Base-by-base conservation (phyloP, 1,140 invertebrate genomes). In the Euura saliciscinereae region DNA sequence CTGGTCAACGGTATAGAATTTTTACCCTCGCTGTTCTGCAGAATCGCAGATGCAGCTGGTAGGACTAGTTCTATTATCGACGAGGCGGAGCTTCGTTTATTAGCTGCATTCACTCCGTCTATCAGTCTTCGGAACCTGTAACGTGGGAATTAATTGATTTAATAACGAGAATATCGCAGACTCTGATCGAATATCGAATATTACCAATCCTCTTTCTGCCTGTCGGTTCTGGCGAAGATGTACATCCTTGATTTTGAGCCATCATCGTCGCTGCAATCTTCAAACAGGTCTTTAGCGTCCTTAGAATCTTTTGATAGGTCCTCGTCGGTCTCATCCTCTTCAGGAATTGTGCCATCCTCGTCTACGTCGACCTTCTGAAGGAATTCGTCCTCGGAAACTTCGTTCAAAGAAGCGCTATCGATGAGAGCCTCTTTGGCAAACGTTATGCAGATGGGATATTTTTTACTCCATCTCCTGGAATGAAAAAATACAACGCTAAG, bases 201-300 rank as follows among this genome's bases (percentile, higher is more conserved):
- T 84, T 88, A 95, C 96, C 96, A 98, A 78, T 96, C 92, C 87
- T 97, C 96, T 84, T 98, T 98, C 78, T 97, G 95, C 67, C 95
- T 87, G 78, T 94, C 92, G 69, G 93, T 93, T 74, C 96, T 89
- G 3, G 94, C 92, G 87, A 98, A 97, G 69, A 98, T 83, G 80
- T 92, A 93, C 13, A 89, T 82, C 84, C 85, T 87, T 28, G 77
- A 83, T 77, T 80, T 86, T 65, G 71, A 75, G 0, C 72, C 66
- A 28, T 81, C 72, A 64, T 76, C 83, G 51, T 89, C 83, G 44
- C 78, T 82, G 44, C 81, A 83, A 66, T 86, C 83, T 46, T 84
- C 81, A 13, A 86, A 86, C 45, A 84, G 77, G 65, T 82, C 86
- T 70, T 78, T 84, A 10, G 73, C 73, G 74, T 82, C 81, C 79